phyloP scores from a whole-genome alignment of 2,113 vertebrate genomes.

The Setophaga coronata region DNA sequence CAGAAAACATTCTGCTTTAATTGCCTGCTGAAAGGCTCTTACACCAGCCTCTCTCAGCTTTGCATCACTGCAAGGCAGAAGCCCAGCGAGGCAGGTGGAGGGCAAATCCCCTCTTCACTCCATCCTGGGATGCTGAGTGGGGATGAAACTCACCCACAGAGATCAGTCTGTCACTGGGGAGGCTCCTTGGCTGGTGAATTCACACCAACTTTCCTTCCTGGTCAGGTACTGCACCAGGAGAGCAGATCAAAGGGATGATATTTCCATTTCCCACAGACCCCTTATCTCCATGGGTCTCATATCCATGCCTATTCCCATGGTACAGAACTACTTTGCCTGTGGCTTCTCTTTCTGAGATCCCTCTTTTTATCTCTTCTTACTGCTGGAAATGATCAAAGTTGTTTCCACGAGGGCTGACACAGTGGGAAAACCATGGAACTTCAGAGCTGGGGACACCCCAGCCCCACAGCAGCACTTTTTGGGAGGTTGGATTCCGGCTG shows the following conservation, averaged over 20 bases:
- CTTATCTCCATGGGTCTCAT: not conserved
- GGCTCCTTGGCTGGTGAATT: not conserved
- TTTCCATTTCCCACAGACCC: not conserved
- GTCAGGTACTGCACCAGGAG: not conserved
- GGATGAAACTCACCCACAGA: not conserved
- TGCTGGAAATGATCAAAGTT: not conserved
- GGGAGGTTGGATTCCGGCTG: not conserved
- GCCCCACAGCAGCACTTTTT: not conserved
- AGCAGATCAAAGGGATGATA: not conserved
- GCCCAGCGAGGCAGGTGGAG: accelerated
- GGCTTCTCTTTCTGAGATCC: not conserved
- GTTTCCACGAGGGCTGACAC: not conserved
- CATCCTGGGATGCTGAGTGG: not conserved
- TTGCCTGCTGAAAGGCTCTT: conserved; percentile 53
- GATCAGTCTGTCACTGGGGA: not conserved
- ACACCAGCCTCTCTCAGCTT: not conserved
- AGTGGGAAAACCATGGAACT: not conserved
- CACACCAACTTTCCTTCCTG: not conserved
- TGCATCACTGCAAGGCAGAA: not conserved
- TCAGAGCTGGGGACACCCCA: not conserved
- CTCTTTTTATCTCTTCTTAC: not conserved
- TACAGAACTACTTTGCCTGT: not conserved
- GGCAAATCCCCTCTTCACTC: not conserved
- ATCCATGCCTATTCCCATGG: not conserved
- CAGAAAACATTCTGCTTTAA: conserved; percentile 64